Percentiles rank a stretch among this genome's conserved stretches.
Evolutionary conservation across 2,113 vertebrate genomes (phyloP).

Genomic region (Columbina picui): DNA sequence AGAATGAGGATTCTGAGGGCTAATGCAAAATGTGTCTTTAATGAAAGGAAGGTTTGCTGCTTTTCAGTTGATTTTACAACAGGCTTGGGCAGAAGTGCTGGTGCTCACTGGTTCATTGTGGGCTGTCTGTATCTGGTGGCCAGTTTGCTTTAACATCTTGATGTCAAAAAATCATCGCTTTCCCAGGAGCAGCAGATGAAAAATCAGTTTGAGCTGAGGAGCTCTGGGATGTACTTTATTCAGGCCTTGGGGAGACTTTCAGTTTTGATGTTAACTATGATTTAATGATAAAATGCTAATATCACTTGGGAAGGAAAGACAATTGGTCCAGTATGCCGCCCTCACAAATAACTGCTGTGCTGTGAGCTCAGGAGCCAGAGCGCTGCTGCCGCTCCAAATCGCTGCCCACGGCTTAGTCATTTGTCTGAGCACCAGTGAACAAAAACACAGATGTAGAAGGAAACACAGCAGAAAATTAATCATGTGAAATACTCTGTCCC

Average conservation of each 20-base stretch:
- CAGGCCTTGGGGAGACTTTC: background rate
- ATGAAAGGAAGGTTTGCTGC: background rate
- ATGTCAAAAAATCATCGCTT: background rate
- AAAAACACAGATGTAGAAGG: constrained; percentile 14
- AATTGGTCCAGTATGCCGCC: background rate
- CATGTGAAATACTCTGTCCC: background rate
- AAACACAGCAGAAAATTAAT: background rate
- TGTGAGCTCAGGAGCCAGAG: background rate
- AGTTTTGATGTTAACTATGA: background rate
- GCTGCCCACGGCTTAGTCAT: background rate
- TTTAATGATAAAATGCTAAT: background rate
- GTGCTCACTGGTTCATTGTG: background rate
- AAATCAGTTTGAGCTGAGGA: background rate
- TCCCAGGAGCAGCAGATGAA: background rate
- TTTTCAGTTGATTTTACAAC: background rate
- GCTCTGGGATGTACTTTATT: background rate
- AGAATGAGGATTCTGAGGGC: background rate
- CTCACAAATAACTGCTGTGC: background rate
- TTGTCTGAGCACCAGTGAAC: constrained; percentile 8
- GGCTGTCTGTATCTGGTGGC: background rate
- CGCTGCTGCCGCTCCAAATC: background rate
- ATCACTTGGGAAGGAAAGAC: background rate
- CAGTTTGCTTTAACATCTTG: background rate
- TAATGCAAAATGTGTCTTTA: background rate
- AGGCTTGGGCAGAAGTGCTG: background rate